Evolutionary conservation across 2,888 invertebrate species (phyloP).

Genomic region (Aphidius colemani): DNA sequence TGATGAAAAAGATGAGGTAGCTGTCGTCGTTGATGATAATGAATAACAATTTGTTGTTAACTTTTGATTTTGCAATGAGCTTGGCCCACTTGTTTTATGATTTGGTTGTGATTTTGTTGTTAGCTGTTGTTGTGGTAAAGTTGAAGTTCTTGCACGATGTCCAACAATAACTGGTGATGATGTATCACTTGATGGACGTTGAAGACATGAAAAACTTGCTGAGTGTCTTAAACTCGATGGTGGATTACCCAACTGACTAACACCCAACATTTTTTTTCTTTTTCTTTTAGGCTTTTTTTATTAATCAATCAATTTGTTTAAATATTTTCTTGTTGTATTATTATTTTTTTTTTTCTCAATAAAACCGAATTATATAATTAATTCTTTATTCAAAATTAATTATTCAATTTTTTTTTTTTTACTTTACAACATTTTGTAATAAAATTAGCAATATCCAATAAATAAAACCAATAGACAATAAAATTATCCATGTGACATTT

Average conservation of each 20-base stretch:
- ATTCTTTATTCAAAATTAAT: too few species aligned
- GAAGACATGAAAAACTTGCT: conserved; percentile 61
- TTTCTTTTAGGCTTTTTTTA: neutral
- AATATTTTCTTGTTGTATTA: too few species aligned
- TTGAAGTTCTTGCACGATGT: conserved; percentile 56
- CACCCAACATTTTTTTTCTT: conserved; percentile 52
- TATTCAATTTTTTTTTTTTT: conserved; percentile 5
- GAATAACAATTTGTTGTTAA: conserved; percentile 1
- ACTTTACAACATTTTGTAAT: conserved; percentile 15
- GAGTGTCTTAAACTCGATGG: conserved; percentile 60
- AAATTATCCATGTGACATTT: conserved; percentile 28
- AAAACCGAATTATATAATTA: too few species aligned
- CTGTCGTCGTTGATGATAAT: conserved; percentile 33
- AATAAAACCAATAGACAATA: neutral
- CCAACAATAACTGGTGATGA: conserved; percentile 42
- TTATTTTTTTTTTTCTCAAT: too few species aligned
- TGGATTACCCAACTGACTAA: conserved; percentile 57
- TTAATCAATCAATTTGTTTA: too few species aligned
- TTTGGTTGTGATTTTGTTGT: conserved; percentile 34
- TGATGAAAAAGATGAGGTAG: conserved; percentile 23
- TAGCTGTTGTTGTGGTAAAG: conserved; percentile 55
- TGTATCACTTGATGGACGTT: conserved; percentile 48
- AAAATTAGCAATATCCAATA: neutral
- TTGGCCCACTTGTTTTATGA: conserved; percentile 38
- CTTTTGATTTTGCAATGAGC: conserved; percentile 36